These are phyloP conservation scores for Suricata suricatta DNA, from an alignment of 2,113 vertebrate genomes.

Conservation along the genomic window DNA sequence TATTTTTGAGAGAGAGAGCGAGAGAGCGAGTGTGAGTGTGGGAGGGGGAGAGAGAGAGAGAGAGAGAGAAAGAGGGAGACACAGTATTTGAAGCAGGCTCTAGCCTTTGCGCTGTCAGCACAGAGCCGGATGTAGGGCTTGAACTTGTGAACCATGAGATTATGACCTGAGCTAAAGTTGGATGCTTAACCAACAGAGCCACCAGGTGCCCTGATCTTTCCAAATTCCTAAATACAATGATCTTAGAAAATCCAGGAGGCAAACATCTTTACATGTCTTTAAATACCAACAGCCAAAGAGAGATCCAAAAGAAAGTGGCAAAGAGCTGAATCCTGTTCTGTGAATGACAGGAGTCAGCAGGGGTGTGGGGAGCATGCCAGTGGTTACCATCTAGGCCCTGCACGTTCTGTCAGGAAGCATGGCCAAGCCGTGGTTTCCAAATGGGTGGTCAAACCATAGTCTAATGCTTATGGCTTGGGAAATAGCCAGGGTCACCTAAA, in stretches of 20 bases:
- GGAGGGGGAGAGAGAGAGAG: too few species aligned
- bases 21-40: too few species aligned
- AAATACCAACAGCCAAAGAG: slow-evolving; percentile 7
- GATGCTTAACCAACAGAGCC: too few species aligned
- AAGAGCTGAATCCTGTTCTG: background rate
- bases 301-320: background rate
- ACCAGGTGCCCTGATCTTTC: background rate
- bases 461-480: background rate
- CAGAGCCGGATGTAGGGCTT: too few species aligned
- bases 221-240: background rate
- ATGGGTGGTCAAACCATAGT: background rate
- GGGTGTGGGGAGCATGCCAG: background rate
- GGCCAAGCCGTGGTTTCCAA: background rate
- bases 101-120: too few species aligned
- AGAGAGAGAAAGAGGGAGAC: too few species aligned
- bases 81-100: too few species aligned
- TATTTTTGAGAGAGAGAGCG: too few species aligned
- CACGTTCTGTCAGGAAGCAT: background rate
- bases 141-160: too few species aligned
- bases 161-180: too few species aligned
- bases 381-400: background rate
- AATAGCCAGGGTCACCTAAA: background rate
- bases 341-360: background rate
- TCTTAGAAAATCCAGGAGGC: background rate
- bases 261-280: background rate